Percentiles rank a stretch among this genome's conserved stretches.
These are phyloP conservation scores for Natator depressus DNA, from an alignment of 2,113 vertebrate species.

Conservation along the genomic window DNA sequence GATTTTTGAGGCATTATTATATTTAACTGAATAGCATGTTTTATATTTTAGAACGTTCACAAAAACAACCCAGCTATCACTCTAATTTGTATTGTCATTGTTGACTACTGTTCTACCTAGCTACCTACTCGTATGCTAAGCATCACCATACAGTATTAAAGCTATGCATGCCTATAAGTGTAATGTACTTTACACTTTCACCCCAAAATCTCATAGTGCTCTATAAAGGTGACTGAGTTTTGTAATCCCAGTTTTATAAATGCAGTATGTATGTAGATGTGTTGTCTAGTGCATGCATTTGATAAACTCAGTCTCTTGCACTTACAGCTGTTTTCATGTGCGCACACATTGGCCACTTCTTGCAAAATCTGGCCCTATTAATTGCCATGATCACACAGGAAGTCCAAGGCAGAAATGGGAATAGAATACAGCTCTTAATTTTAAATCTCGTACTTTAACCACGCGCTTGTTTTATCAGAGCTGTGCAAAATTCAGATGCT, in stretches of 20 bases:
- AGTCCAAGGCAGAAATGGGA: background rate
- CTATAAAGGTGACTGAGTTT: background rate
- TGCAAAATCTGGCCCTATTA: background rate
- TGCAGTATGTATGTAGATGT: background rate
- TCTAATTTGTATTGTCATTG: background rate
- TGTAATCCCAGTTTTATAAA: background rate
- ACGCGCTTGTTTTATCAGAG: background rate
- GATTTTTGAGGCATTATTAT: background rate
- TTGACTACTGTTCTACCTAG: rapidly evolving
- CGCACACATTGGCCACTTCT: background rate
- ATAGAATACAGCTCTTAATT: background rate
- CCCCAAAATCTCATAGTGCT: background rate
- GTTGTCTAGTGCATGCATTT: background rate
- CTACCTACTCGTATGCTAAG: background rate
- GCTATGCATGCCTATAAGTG: background rate
- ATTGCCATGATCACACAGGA: background rate
- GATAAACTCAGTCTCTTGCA: background rate
- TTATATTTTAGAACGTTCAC: background rate
- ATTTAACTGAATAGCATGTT: background rate
- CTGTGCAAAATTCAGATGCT: background rate
- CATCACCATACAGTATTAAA: background rate
- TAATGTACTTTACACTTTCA: background rate
- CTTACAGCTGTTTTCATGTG: background rate
- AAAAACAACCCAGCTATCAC: background rate
- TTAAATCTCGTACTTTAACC: background rate